Conservation (phyloP, 2,113 vertebrate genomes). For the Crotalus helleri region DNA sequence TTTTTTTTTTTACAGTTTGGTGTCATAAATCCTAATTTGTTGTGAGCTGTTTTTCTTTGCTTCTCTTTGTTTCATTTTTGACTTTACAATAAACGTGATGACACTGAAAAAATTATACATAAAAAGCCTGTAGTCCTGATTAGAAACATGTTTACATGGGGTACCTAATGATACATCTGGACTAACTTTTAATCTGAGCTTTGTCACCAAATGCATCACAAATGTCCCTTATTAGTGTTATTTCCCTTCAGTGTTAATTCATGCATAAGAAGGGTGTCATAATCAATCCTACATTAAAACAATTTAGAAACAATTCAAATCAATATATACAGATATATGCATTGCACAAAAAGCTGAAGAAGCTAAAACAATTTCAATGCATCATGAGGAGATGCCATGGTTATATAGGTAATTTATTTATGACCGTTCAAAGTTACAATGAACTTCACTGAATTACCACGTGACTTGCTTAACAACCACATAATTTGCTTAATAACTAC, state of each 20-base stretch:
- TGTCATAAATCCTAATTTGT: slow-evolving; percentile 72
- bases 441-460: not conserved
- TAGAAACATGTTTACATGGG: slow-evolving; percentile 50
- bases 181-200: not conserved
- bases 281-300: not conserved
- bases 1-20: slow-evolving; percentile 50
- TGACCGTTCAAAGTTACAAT: not conserved
- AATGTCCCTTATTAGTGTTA: not conserved
- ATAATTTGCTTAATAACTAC: not conserved
- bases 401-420: not conserved
- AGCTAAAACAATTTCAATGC: not conserved
- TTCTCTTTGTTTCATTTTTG: slow-evolving; percentile 75
- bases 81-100: slow-evolving; percentile 86
- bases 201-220: not conserved
- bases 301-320: not conserved
- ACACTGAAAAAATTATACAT: slow-evolving; percentile 65
- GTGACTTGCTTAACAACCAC: not conserved
- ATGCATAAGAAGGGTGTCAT: not conserved
- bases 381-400: not conserved
- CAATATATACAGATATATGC: not conserved
- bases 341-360: not conserved
- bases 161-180: slow-evolving; percentile 22
- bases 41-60: slow-evolving; percentile 72
- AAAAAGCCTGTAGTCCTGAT: slow-evolving; percentile 68
- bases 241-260: not conserved